Evolutionary conservation across 2,797 vertebrate genomes (phyloP), one percentile per base, ranked within the genome.

Genomic region (Clarias pachynema): DNA sequence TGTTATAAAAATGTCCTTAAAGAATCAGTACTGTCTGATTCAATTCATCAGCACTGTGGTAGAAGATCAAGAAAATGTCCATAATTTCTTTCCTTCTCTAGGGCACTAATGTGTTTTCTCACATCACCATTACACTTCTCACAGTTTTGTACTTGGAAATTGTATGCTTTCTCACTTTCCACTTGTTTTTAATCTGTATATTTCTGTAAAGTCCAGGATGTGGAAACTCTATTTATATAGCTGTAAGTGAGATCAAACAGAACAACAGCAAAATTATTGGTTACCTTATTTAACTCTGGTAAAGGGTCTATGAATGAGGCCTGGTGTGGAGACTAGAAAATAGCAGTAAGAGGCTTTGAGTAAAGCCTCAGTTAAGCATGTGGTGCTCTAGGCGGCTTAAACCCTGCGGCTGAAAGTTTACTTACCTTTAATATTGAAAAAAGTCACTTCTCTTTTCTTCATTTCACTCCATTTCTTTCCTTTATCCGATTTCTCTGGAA

Each of bases 321-420:
- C 89, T 90, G 90, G 86, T 89, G 84, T 87, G 87, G 86, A 84
- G 83, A 84, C 87, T 70, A 73, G 84, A 87, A 86, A 91, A 91
- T 89, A 84, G 82, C 89, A 87, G 74, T 96, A 96, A 96, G 94
- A 93, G 91, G 95, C 94, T 96, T 96, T 95, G 86, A 88, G 84
- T 92, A 95, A 96, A 95, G 92, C 94, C 90, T 85, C 79, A 88
- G 90, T 89, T 86, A 89, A 91, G 90, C 89, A 89, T 87, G 81
- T 84, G 81, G 88, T 82, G 90, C 90, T 89, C 91, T 78, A 87
- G 85, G 85, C 85, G 70, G 59, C 83, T 83, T 93, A 90, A 93
- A 89, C 89, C 88, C 79, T 75, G 77, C 10, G 85, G 82, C 87
- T 40, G 73, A 72, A 84, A 9, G 49, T 81, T 79, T 85, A 89